phyloP scores from a whole-genome alignment of 2,888 invertebrate genomes.

The Argyresthia albistria region DNA sequence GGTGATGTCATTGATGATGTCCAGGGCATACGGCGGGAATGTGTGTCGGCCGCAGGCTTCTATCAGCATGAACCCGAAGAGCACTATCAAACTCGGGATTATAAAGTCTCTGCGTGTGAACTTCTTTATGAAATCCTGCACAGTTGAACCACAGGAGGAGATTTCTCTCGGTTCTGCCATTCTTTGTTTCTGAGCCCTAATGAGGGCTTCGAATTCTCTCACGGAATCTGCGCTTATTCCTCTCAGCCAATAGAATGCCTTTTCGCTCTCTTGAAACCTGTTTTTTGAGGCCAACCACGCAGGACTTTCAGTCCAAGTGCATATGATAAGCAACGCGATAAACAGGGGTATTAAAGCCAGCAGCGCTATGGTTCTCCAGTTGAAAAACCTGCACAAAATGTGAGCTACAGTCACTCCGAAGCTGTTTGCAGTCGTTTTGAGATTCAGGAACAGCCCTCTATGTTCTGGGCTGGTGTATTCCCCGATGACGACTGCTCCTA shows the following conservation, averaged over 20 bases:
- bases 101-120: constrained; percentile 34
- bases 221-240: constrained; percentile 29
- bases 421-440: constrained; percentile 34
- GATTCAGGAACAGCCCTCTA: constrained; percentile 38
- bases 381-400: constrained; percentile 21
- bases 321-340: constrained; percentile 28
- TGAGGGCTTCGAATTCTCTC: constrained; percentile 27
- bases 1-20: constrained; percentile 33
- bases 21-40: constrained; percentile 38
- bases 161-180: constrained; percentile 8
- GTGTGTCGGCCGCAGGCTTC: constrained; percentile 39
- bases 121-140: constrained; percentile 22
- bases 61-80: constrained; percentile 24
- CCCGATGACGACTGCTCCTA: constrained; percentile 40
- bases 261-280: constrained; percentile 53
- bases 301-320: constrained; percentile 73
- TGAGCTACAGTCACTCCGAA: constrained; percentile 32
- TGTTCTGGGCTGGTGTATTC: constrained; percentile 38
- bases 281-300: constrained; percentile 71
- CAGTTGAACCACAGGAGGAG: constrained; percentile 8
- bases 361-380: constrained; percentile 33
- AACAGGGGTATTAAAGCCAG: constrained; percentile 24
- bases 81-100: constrained; percentile 30
- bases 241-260: constrained; percentile 61
- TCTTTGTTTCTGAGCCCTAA: constrained; percentile 27